A percentile compares a stretch with the other conserved stretches of the same genome.
Conservation (phyloP, 2,797 vertebrate species). For the Rallus crepitans region DNA sequence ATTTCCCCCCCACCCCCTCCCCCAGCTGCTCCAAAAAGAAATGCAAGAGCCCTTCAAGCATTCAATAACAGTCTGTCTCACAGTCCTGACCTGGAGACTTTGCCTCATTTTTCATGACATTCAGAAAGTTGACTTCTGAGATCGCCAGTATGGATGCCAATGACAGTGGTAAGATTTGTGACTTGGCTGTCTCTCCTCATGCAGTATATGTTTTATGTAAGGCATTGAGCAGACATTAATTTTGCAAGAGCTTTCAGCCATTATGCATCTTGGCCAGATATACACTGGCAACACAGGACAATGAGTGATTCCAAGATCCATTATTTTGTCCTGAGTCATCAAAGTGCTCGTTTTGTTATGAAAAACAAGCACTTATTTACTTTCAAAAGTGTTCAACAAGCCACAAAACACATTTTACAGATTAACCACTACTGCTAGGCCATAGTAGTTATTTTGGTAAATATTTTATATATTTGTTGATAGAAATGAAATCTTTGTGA, state of each 20-base stretch:
- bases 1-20: not conserved
- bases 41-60: not conserved
- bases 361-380: slow-evolving; percentile 55
- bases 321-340: slow-evolving; percentile 70
- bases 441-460: slow-evolving; percentile 2
- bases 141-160: not conserved
- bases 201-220: slow-evolving; percentile 10
- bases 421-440: slow-evolving; percentile 24
- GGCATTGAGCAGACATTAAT: slow-evolving; percentile 19
- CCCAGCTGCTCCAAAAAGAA: slow-evolving; percentile 10
- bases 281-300: slow-evolving; percentile 49
- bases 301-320: slow-evolving; percentile 49
- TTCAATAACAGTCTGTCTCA: not conserved
- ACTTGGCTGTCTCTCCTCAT: not conserved
- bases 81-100: slow-evolving; percentile 31
- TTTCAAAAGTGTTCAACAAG: slow-evolving; percentile 26
- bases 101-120: not conserved
- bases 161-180: slow-evolving; percentile 12
- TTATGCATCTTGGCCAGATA: slow-evolving; percentile 44
- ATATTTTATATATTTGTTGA: not conserved
- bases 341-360: slow-evolving; percentile 51
- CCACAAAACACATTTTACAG: slow-evolving; percentile 40
- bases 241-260: slow-evolving; percentile 47
- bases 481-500: not conserved
- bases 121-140: not conserved